These are phyloP conservation scores for Patella caerulea DNA, from an alignment of 2,888 invertebrate genomes.

Conservation along the genomic window DNA sequence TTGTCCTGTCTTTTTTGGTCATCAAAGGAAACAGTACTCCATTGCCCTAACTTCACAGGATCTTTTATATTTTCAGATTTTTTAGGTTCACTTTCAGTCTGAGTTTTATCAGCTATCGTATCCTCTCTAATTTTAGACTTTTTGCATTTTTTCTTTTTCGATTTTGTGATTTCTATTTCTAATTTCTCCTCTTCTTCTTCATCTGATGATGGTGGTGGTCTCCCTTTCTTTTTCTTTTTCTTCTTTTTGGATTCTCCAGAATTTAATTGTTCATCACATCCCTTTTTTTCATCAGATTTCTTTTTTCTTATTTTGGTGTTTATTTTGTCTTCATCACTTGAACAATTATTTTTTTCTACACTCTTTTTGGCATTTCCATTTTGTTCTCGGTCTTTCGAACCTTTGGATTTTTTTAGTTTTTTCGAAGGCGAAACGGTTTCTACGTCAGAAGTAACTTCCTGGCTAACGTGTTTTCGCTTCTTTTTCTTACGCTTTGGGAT, in stretches of 20 bases:
- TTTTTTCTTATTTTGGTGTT: slow-evolving; percentile 24
- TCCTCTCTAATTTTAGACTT: slow-evolving; percentile 7
- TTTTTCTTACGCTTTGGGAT: slow-evolving; percentile 19
- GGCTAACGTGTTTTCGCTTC: slow-evolving; percentile 6
- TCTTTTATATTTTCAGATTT: not conserved
- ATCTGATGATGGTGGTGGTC: no score
- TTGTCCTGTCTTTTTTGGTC: slow-evolving; percentile 48
- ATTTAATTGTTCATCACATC: slow-evolving; percentile 10
- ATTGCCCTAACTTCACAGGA: slow-evolving; percentile 41
- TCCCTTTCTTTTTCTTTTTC: slow-evolving; percentile 10
- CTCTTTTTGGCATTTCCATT: not conserved
- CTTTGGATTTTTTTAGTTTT: slow-evolving; percentile 32
- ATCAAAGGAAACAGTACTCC: slow-evolving; percentile 47
- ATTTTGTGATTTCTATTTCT: not conserved
- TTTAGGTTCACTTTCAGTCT: not conserved
- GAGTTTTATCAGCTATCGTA: not conserved
- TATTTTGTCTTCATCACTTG: not conserved
- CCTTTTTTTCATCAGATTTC: not conserved
- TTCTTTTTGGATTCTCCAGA: not conserved
- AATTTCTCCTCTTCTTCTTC: slow-evolving; percentile 6
- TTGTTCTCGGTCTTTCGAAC: slow-evolving; percentile 15
- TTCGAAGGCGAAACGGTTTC: slow-evolving; percentile 2
- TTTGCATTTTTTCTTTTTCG: slow-evolving; percentile 22
- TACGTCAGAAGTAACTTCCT: not conserved
- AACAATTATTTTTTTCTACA: no score